Evolutionary conservation across 2,888 invertebrate genomes (phyloP).

Genomic region (Lasioglossum marginatum): DNA sequence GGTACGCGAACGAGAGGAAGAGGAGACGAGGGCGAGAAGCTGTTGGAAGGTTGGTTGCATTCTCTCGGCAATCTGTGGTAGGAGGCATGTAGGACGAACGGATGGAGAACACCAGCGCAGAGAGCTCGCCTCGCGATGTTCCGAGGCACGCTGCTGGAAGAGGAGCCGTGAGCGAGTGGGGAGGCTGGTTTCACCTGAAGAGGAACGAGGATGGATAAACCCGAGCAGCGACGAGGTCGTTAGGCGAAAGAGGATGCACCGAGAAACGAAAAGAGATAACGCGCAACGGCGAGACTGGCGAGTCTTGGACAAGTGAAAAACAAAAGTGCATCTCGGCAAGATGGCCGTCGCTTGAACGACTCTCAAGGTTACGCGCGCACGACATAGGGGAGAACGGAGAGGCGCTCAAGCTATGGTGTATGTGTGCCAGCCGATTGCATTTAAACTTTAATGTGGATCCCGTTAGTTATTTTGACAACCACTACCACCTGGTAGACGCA

Average conservation of each 20-base stretch:
- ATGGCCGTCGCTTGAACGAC: slow-evolving; percentile 82
- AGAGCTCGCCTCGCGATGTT: slow-evolving; percentile 57
- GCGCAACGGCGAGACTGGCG: slow-evolving; percentile 66
- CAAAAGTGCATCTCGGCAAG: slow-evolving; percentile 83
- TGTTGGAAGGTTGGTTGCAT: slow-evolving; percentile 78
- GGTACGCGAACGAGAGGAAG: slow-evolving; percentile 56
- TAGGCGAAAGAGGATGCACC: slow-evolving; percentile 42
- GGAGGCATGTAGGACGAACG: slow-evolving; percentile 83
- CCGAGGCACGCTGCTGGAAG: slow-evolving; percentile 60
- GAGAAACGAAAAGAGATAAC: slow-evolving; percentile 57
- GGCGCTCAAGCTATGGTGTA: slow-evolving; percentile 38
- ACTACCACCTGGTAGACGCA: neutral
- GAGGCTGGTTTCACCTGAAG: neutral
- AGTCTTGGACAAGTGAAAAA: slow-evolving; percentile 79
- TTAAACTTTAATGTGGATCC: slow-evolving; percentile 52
- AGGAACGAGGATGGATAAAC: slow-evolving; percentile 44
- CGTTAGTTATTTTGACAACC: slow-evolving; percentile 62
- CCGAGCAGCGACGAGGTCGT: slow-evolving; percentile 26
- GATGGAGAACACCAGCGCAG: slow-evolving; percentile 78
- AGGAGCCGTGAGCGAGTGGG: slow-evolving; percentile 51
- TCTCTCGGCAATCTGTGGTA: slow-evolving; percentile 80
- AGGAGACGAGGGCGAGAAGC: slow-evolving; percentile 53
- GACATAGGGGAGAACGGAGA: slow-evolving; percentile 60
- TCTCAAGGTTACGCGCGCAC: slow-evolving; percentile 80
- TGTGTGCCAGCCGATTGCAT: slow-evolving; percentile 63